These are phyloP conservation scores for Drosophila serrata DNA, from an alignment of 1,140 invertebrate genomes.

Conservation along the genomic window DNA sequence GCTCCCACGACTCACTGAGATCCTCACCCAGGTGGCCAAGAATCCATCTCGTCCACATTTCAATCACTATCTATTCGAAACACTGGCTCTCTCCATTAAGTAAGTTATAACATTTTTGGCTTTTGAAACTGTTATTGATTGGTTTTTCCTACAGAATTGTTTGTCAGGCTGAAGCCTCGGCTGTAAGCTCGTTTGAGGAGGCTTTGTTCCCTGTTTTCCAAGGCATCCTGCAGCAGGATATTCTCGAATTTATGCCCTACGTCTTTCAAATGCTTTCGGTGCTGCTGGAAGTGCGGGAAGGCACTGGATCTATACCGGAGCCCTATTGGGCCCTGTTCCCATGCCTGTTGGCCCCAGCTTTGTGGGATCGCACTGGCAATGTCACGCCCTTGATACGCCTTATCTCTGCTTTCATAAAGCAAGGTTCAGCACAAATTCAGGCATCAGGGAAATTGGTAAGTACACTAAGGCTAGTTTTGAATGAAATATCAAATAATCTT, in stretches of 20 bases:
- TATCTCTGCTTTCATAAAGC: slow-evolving; percentile 93
- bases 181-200: slow-evolving; percentile 95
- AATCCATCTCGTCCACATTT: slow-evolving; percentile 99
- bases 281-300: slow-evolving; percentile 92
- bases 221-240: slow-evolving; percentile 96
- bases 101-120: slow-evolving; percentile 57
- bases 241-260: slow-evolving; percentile 99
- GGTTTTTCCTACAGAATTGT: slow-evolving; percentile 87
- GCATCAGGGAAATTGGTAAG: slow-evolving; percentile 89
- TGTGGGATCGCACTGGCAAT: slow-evolving; percentile 97
- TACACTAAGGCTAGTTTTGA: too few relatives aligned
- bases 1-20: slow-evolving; percentile 93
- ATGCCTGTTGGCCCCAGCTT: slow-evolving; percentile 92
- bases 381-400: slow-evolving; percentile 96
- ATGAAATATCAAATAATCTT: not conserved
- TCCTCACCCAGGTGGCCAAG: slow-evolving; percentile 93
- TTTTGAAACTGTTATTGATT: not conserved
- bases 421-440: slow-evolving; percentile 91
- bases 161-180: slow-evolving; percentile 91
- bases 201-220: slow-evolving; percentile 97
- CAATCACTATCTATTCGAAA: slow-evolving; percentile 99
- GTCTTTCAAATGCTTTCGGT: slow-evolving; percentile 98
- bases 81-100: slow-evolving; percentile 94
- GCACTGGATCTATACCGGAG: slow-evolving; percentile 88
- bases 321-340: slow-evolving; percentile 96